phyloP scores from a whole-genome alignment of 2,113 vertebrate species.

The Percina caprodes region DNA sequence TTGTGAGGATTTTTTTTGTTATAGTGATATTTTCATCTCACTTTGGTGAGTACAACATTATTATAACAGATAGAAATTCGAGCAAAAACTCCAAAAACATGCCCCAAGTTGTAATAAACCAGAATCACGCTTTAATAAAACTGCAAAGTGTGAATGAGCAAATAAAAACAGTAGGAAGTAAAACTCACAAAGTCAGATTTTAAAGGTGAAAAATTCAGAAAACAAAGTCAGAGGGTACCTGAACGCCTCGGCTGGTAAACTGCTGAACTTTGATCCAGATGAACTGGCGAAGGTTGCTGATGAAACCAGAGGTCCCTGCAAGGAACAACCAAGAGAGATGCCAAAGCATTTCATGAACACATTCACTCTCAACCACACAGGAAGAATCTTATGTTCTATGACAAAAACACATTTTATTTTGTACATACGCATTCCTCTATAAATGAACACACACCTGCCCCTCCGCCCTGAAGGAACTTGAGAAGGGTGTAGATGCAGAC shows the following conservation, averaged over 20 bases:
- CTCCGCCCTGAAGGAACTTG: conserved; percentile 93
- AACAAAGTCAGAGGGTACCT: conserved; percentile 59
- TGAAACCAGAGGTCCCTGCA: conserved; percentile 72
- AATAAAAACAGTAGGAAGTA: neutral
- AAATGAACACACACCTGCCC: conserved; percentile 81
- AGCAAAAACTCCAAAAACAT: too few relatives aligned
- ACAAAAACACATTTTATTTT: neutral
- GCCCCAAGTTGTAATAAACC: too few relatives aligned
- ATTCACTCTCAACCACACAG: neutral
- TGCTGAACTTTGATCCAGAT: conserved; percentile 93
- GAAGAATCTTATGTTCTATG: neutral
- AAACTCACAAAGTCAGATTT: too few relatives aligned
- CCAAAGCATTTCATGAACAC: neutral
- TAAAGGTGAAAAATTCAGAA: too few relatives aligned
- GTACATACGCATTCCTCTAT: neutral
- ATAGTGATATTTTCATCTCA: neutral
- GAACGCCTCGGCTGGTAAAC: conserved; percentile 88
- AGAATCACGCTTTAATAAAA: neutral
- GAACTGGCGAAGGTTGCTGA: conserved; percentile 90
- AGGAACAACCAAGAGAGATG: neutral
- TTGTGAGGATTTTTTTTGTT: neutral
- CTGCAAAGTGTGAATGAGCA: neutral
- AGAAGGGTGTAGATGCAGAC: conserved; percentile 88
- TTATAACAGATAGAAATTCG: neutral
- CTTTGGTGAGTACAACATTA: neutral